Evolutionary conservation across 2,888 invertebrate genomes (phyloP).

Genomic region (Agapostemon virescens): DNA sequence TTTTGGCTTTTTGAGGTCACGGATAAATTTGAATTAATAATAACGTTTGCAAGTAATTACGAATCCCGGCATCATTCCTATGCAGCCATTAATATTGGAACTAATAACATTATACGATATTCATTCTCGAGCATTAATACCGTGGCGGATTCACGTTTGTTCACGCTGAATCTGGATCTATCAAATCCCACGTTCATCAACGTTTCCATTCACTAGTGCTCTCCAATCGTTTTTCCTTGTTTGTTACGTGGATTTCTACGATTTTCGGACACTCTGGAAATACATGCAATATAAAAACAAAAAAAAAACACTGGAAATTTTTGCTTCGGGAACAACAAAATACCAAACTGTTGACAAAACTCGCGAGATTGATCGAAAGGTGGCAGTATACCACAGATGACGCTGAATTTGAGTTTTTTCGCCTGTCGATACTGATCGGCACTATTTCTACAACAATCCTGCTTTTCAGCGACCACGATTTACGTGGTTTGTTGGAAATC

Average conservation of each 20-base stretch:
- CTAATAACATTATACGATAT: neutral
- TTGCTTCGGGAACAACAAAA: neutral
- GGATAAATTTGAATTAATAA: neutral
- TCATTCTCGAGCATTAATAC: neutral
- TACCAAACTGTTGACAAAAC: neutral
- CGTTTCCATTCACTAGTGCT: neutral
- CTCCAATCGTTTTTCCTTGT: constrained; percentile 1
- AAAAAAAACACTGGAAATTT: neutral
- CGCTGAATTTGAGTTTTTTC: neutral
- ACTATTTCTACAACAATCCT: neutral
- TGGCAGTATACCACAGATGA: neutral
- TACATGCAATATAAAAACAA: neutral
- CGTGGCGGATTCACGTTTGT: neutral
- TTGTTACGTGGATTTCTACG: neutral
- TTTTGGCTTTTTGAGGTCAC: neutral
- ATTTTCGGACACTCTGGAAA: neutral
- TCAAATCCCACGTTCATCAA: neutral
- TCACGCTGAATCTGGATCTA: neutral
- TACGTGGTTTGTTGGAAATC: neutral
- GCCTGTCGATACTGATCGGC: neutral
- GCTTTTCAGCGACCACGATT: neutral
- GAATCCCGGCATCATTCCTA: neutral
- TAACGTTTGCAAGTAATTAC: neutral
- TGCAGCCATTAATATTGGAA: neutral
- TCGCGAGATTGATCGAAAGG: constrained; percentile 21